Base-by-base conservation (phyloP, 2,888 invertebrate genomes). In the Tetragnatha montana region DNA sequence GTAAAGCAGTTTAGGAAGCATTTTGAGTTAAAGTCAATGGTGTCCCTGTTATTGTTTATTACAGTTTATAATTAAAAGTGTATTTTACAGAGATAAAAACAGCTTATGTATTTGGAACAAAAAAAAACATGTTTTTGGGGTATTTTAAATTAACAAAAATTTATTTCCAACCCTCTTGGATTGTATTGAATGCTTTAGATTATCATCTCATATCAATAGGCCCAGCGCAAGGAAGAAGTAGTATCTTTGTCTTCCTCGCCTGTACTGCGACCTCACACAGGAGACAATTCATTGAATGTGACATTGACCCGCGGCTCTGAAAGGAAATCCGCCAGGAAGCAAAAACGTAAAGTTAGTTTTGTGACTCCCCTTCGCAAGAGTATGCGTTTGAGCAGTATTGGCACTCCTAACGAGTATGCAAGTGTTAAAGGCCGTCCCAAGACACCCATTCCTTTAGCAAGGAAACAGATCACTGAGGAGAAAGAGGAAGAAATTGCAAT, bases 351-450 rank as follows among this genome's bases (percentile, higher is more conserved):
- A 70, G 89, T 89, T 19, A 86, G 85, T 47, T 89, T 89, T 78
- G 81, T 89, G 14, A 89, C 81, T 14, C 89, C 89, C 7, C 12
- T 86, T 1, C 17, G 76, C 47, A 71, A 21, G 22, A 85, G 85
- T 17, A n/a, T 81, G 6, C 74, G 85, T 12, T 50, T 82, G n/a
- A 81, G 71, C 21, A 8, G 8, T 47, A 35, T 35, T 35, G 14
- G 51, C 14, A 78, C 85, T 21, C 81, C 76, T n/a, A 35, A 35
- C 4, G 73, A 76, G 4, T 81, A 71, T 73, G 49, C 47, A n/a
- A 89, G 85, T 68, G 69, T 89, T 1, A 89, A 86, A 70, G 78
- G 73, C 21, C 76, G 89, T 10, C 89, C 89, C 49, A 89, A 89
- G 51, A 89, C 89, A 49, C 89, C 89, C 8, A 86, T 89, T 75